Percentiles rank a stretch among this genome's conserved stretches.
Evolutionary conservation across 2,888 invertebrate species (phyloP).

Genomic region (Sesamia inferens): DNA sequence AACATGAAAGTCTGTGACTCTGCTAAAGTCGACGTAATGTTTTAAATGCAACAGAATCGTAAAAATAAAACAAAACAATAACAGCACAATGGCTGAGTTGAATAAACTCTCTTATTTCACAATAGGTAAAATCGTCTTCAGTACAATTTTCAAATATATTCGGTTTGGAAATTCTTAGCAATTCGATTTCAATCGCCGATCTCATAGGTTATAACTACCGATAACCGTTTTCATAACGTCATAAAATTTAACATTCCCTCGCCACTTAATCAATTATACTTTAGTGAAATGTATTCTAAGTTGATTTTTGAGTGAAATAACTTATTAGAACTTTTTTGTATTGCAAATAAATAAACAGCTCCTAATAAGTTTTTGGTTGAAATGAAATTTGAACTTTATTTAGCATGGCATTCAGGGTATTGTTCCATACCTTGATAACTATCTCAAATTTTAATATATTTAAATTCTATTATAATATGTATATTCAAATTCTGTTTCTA

Average conservation of each 20-base stretch:
- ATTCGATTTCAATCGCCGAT: background rate
- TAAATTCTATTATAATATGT: no score
- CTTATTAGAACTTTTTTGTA: no score
- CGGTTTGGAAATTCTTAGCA: background rate
- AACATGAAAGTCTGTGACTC: conserved; percentile 26
- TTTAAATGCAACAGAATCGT: conserved; percentile 21
- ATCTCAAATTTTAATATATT: background rate
- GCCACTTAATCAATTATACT: background rate
- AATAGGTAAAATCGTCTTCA: background rate
- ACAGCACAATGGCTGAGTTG: conserved; percentile 14
- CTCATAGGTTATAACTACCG: background rate
- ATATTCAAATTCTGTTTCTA: background rate
- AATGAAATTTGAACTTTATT: background rate
- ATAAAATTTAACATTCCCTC: background rate
- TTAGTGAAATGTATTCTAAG: background rate
- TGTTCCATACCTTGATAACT: background rate
- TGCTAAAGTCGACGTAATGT: conserved; percentile 11
- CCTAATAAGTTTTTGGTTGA: background rate
- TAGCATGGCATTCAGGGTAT: background rate
- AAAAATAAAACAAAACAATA: conserved; percentile 25
- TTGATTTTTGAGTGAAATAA: background rate
- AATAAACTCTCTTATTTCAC: conserved; percentile 26
- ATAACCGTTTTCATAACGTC: background rate
- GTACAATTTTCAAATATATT: background rate
- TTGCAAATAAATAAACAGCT: background rate